Conservation (phyloP, 2,888 invertebrate species). For the Chloroclysta siterata region DNA sequence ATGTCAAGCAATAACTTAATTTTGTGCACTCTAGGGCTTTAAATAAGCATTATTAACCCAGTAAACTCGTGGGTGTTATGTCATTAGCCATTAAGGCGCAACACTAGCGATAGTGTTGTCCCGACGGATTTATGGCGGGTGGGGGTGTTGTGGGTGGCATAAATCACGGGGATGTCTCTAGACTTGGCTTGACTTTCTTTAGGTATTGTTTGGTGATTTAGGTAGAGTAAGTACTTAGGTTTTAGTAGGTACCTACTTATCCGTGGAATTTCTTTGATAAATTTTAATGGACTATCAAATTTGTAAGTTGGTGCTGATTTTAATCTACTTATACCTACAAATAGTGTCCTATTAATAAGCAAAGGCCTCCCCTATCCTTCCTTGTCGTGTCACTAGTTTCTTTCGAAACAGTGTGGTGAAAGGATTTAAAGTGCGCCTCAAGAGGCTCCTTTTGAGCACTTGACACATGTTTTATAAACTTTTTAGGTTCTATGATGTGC, state of each 20-base stretch:
- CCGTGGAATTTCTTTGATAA: too few relatives aligned
- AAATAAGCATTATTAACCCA: slow-evolving; percentile 31
- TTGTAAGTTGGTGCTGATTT: too few relatives aligned
- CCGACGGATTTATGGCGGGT: slow-evolving; percentile 38
- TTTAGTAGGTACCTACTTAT: slow-evolving; percentile 2
- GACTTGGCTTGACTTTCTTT: slow-evolving; percentile 37
- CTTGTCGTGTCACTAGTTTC: too few relatives aligned
- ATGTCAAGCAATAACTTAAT: slow-evolving; percentile 25
- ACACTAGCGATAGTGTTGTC: slow-evolving; percentile 65
- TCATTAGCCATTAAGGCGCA: slow-evolving; percentile 66
- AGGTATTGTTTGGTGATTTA: slow-evolving; percentile 37
- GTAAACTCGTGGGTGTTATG: slow-evolving; percentile 48
- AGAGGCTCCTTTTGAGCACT: too few relatives aligned
- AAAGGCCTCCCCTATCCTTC: too few relatives aligned
- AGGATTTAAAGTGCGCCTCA: too few relatives aligned
- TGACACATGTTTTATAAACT: too few relatives aligned
- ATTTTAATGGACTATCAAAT: too few relatives aligned
- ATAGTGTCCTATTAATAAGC: too few relatives aligned
- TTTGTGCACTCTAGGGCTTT: slow-evolving; percentile 9
- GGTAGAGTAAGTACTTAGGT: slow-evolving; percentile 12
- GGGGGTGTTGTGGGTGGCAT: slow-evolving; percentile 24
- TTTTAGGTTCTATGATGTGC: too few relatives aligned
- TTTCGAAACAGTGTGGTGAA: too few relatives aligned
- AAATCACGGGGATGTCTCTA: slow-evolving; percentile 35
- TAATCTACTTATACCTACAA: too few relatives aligned